Evolutionary conservation across 92 coral and sea anemone species (phyloP).

Genomic region (Palythoa heliodiscus): DNA sequence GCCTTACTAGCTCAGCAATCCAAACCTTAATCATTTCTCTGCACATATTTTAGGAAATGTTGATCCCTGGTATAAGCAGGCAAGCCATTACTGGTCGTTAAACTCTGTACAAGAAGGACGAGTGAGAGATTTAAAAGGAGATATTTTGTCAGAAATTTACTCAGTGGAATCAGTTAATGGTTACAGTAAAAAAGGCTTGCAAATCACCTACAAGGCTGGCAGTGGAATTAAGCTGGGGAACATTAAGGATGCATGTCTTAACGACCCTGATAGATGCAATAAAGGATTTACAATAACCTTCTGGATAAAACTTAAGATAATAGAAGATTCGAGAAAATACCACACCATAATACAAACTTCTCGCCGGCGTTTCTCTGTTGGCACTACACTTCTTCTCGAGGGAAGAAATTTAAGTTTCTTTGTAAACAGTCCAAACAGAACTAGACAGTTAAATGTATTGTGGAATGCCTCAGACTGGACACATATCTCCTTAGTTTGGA

Average conservation of each 20-base stretch:
- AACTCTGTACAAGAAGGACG: constrained; percentile 48
- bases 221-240: constrained; percentile 76
- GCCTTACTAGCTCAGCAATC: too few species aligned
- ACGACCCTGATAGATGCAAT: constrained; percentile 72
- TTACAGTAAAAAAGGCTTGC: constrained; percentile 66
- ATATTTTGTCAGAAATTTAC: constrained; percentile 48
- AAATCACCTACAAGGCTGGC: constrained; percentile 57
- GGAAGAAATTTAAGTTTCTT: constrained; percentile 44
- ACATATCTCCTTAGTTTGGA: constrained; percentile 78
- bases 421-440: constrained; percentile 60
- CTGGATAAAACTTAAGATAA: constrained; percentile 66
- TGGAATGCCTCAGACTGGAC: constrained; percentile 78
- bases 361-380: constrained; percentile 59
- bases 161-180: constrained; percentile 57
- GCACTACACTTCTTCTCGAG: constrained; percentile 62
- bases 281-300: constrained; percentile 78
- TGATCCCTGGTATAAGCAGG: constrained; percentile 73
- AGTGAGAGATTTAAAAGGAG: constrained; percentile 57
- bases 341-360: constrained; percentile 67
- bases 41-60: constrained; percentile 34
- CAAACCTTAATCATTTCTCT: too few species aligned
- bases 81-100: constrained; percentile 75
- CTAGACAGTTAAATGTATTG: constrained; percentile 51
- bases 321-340: neutral
- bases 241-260: constrained; percentile 69